phyloP scores from a whole-genome alignment of 2,888 invertebrate genomes.

The Penaeus monodon region DNA sequence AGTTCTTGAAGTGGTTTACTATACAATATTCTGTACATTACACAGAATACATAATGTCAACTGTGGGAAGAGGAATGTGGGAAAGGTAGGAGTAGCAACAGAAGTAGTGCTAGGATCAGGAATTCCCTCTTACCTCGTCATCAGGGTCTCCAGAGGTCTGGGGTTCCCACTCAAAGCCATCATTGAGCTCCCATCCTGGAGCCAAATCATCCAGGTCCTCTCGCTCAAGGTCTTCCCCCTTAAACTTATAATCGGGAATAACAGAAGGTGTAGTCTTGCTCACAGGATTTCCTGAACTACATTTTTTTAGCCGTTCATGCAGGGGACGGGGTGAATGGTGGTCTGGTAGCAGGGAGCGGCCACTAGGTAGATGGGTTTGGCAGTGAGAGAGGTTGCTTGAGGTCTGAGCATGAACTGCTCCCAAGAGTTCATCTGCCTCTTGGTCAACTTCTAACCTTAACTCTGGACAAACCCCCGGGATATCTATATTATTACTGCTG shows the following conservation, averaged over 20 bases:
- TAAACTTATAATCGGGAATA: not conserved
- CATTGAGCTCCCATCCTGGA: constrained; percentile 63
- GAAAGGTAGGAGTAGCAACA: no score
- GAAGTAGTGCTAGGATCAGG: not conserved
- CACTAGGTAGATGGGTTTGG: not conserved
- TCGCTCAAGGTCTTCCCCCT: constrained; percentile 15
- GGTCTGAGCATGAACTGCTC: constrained; percentile 55
- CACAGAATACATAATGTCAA: no score
- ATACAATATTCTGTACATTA: no score
- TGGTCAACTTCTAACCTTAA: constrained; percentile 56
- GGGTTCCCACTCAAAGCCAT: constrained; percentile 63
- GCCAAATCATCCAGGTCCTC: constrained; percentile 63
- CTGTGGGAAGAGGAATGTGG: no score
- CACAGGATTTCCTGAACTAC: constrained; percentile 14
- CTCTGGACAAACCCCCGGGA: constrained; percentile 34
- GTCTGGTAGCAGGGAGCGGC: not conserved
- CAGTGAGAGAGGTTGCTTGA: not conserved
- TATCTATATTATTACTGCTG: no score
- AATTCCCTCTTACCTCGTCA: constrained; percentile 39
- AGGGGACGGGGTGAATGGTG: constrained; percentile 36
- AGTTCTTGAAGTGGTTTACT: no score
- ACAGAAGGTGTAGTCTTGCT: not conserved
- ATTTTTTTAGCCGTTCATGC: constrained; percentile 50
- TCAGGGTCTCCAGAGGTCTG: constrained; percentile 30
- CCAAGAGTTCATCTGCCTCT: constrained; percentile 60